Conservation (phyloP, 2,113 vertebrate species). For the Sorex araneus region DNA sequence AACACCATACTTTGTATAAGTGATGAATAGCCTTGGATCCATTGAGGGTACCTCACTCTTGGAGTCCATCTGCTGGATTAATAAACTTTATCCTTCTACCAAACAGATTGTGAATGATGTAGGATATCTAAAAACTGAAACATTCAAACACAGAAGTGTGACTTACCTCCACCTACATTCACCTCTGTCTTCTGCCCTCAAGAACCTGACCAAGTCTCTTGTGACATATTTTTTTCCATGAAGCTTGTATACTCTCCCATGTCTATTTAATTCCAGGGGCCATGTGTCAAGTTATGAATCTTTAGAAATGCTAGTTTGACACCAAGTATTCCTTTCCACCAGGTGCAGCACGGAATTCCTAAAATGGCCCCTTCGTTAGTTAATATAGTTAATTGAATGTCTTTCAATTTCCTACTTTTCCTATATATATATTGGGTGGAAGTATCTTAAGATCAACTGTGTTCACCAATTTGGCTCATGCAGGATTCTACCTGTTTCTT, state of each 20-base stretch:
- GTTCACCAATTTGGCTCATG: too few relatives aligned
- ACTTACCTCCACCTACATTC: rapidly evolving
- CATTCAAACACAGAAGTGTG: not conserved
- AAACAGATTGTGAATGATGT: not conserved
- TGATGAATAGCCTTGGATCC: not conserved
- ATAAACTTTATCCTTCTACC: too few relatives aligned
- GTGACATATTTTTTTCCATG: not conserved
- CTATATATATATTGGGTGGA: too few relatives aligned
- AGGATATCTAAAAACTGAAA: not conserved
- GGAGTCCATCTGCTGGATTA: not conserved
- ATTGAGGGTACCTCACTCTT: not conserved
- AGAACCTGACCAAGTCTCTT: not conserved
- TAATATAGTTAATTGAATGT: not conserved
- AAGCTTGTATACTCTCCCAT: not conserved
- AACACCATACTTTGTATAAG: not conserved
- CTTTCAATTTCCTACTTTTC: not conserved
- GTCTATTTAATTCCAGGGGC: not conserved
- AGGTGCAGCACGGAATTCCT: too few relatives aligned
- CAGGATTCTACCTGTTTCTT: too few relatives aligned
- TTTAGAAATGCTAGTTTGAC: not conserved
- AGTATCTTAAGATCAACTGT: too few relatives aligned
- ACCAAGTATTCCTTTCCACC: not conserved
- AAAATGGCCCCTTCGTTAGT: not conserved
- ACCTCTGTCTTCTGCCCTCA: not conserved
- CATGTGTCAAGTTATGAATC: not conserved